Conservation (phyloP, 1,140 invertebrate species). For the Camponotus floridanus region DNA sequence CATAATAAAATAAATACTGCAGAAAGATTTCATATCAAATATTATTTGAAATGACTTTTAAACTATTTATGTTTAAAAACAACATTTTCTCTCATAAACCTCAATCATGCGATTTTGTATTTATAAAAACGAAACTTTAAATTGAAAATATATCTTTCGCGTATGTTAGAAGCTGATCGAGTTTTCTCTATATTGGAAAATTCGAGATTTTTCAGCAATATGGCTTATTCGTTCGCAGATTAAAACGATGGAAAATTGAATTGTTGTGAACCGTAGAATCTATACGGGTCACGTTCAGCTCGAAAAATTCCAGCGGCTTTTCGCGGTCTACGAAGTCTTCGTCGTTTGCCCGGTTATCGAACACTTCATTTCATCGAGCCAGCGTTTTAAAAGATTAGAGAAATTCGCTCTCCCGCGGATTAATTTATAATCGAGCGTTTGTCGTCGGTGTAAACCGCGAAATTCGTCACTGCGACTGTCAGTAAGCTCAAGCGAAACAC, state of each 20-base stretch:
- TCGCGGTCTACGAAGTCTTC: conserved; percentile 31
- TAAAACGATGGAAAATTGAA: conserved; percentile 57
- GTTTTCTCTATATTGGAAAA: conserved; percentile 31
- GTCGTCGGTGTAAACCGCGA: conserved; percentile 1
- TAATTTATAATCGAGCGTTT: conserved; percentile 29
- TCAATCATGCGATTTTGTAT: background rate
- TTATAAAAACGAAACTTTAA: conserved; percentile 29
- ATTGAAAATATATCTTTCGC: conserved; percentile 30
- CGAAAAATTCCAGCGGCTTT: conserved; percentile 27
- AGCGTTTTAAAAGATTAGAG: conserved; percentile 25
- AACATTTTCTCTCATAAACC: background rate
- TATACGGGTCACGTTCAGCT: conserved; percentile 11
- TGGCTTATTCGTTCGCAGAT: conserved; percentile 21
- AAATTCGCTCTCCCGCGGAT: background rate
- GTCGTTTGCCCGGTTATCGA: conserved; percentile 8
- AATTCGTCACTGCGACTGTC: conserved; percentile 19
- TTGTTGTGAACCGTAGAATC: conserved; percentile 46
- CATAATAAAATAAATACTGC: too few relatives aligned
- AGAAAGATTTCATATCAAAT: background rate
- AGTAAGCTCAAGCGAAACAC: conserved; percentile 20
- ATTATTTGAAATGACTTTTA: background rate
- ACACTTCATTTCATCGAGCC: conserved; percentile 29
- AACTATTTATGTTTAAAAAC: background rate
- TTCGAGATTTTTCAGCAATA: conserved; percentile 42
- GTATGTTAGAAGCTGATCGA: conserved; percentile 1